Conservation (phyloP, 2,113 vertebrate species). For the Coregonus clupeaformis region DNA sequence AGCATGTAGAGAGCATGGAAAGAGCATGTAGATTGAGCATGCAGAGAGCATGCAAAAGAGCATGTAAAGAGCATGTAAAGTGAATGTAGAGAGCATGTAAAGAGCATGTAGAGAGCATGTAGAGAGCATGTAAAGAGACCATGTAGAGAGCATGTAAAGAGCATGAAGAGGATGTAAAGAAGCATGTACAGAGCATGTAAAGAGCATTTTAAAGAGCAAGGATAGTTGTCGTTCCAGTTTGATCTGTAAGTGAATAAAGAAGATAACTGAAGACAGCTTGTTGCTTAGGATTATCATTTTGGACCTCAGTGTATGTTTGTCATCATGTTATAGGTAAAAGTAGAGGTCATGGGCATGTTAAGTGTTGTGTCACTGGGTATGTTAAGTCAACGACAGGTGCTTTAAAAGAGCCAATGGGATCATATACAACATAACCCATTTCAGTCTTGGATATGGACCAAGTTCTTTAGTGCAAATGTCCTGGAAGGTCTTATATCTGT, state of each 20-base stretch:
- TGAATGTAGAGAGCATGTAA: too few species aligned
- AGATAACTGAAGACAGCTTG: neutral
- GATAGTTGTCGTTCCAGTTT: neutral
- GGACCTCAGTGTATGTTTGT: neutral
- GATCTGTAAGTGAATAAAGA: neutral
- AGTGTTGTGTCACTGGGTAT: neutral
- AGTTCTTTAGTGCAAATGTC: slow-evolving; percentile 7
- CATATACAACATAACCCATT: slow-evolving; percentile 19
- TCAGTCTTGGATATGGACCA: slow-evolving; percentile 14
- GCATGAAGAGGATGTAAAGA: too few species aligned
- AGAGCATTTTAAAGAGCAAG: neutral
- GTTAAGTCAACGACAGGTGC: neutral
- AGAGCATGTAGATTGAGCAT: neutral
- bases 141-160: too few species aligned
- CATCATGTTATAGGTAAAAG: neutral
- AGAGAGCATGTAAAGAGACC: too few species aligned
- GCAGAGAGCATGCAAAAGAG: neutral
- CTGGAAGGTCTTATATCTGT: slow-evolving; percentile 15
- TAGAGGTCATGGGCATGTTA: neutral
- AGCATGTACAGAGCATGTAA: too few species aligned
- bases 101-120: too few species aligned
- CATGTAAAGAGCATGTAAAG: neutral
- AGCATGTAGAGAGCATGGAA: neutral
- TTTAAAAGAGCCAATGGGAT: slow-evolving; percentile 14
- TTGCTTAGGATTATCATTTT: neutral